These are phyloP conservation scores for Terrapene triunguis DNA, from an alignment of 2,113 vertebrate species.

Conservation along the genomic window DNA sequence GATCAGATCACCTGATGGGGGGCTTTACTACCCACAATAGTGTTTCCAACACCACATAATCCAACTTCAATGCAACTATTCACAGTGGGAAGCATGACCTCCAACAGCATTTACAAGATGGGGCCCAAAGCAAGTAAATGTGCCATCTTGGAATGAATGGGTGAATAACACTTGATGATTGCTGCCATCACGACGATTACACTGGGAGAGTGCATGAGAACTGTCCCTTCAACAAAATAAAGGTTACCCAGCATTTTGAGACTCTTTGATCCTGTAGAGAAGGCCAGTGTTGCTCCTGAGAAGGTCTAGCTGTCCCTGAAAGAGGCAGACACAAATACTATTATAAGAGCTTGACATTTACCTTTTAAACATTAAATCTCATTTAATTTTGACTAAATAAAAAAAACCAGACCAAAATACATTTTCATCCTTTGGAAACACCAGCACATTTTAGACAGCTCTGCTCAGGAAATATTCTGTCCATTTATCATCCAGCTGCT, in stretches of 20 bases:
- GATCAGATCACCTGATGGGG: neutral
- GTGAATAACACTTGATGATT: neutral
- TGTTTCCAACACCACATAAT: neutral
- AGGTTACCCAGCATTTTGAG: conserved; percentile 88
- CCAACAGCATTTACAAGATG: neutral
- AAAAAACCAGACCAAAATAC: neutral
- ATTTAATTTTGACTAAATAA: neutral
- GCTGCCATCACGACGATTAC: neutral
- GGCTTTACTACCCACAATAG: neutral
- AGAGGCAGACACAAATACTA: neutral
- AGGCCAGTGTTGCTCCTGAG: conserved; percentile 93
- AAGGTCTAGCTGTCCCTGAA: conserved; percentile 94
- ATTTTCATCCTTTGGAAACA: neutral
- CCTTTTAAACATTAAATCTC: neutral
- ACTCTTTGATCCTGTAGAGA: conserved; percentile 94
- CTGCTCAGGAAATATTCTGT: neutral
- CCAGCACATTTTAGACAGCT: neutral
- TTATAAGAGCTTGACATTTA: neutral
- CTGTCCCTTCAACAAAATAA: neutral
- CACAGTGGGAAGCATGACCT: neutral
- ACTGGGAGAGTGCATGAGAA: rapidly evolving
- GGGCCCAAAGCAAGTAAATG: neutral
- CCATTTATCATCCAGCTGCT: neutral
- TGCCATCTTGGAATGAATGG: neutral
- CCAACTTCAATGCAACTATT: neutral